Evolutionary conservation across 2,797 vertebrate species (phyloP).

Genomic region (Salmo trutta): DNA sequence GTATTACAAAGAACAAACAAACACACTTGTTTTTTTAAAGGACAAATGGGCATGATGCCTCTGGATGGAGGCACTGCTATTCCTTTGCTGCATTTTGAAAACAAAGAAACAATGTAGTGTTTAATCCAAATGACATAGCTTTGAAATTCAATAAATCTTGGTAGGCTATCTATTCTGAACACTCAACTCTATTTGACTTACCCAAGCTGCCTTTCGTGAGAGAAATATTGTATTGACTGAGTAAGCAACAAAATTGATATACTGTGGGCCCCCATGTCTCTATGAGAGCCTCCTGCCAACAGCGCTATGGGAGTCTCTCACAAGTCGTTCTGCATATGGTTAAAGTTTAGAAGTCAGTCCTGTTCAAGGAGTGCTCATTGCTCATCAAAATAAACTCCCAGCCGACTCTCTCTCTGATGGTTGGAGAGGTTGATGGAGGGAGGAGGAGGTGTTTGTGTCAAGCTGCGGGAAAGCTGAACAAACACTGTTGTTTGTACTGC

Average conservation of each 20-base stretch:
- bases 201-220: neutral
- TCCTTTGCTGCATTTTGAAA: neutral
- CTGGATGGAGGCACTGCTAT: no score
- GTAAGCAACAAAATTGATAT: slow-evolving; percentile 3
- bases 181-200: neutral
- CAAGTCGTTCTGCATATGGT: slow-evolving; percentile 48
- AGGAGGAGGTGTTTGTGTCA: slow-evolving; percentile 12
- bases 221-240: slow-evolving; percentile 19
- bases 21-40: no score
- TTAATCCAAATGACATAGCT: slow-evolving; percentile 9
- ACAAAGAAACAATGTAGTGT: neutral
- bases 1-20: no score
- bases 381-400: slow-evolving; percentile 52
- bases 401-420: slow-evolving; percentile 1
- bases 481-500: slow-evolving; percentile 55
- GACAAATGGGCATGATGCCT: no score
- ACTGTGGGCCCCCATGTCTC: neutral
- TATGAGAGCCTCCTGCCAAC: slow-evolving; percentile 12
- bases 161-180: neutral
- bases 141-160: slow-evolving; percentile 8
- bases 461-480: slow-evolving; percentile 68
- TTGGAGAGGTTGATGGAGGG: neutral
- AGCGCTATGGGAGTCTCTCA: slow-evolving; percentile 20
- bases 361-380: slow-evolving; percentile 43
- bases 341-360: slow-evolving; percentile 51